These are phyloP conservation scores for Lepus oiostolus DNA, from an alignment of 2,797 vertebrate genomes.

Conservation along the genomic window DNA sequence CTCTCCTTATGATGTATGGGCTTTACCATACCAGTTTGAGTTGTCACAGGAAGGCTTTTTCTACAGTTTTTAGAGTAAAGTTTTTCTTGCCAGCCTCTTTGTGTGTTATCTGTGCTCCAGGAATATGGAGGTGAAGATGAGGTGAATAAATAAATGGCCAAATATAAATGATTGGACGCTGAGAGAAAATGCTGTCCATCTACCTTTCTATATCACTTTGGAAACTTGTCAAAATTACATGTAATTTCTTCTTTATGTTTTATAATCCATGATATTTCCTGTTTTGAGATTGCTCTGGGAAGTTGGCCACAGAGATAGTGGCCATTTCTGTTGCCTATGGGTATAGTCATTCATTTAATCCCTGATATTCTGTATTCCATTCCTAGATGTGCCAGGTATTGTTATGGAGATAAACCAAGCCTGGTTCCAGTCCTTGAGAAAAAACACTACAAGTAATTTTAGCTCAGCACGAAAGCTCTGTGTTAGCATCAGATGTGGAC, in stretches of 20 bases:
- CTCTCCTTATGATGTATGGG: background rate
- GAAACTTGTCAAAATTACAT: background rate
- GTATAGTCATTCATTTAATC: background rate
- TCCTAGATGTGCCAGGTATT: background rate
- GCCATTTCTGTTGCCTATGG: background rate
- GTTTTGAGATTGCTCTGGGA: background rate
- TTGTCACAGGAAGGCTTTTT: background rate
- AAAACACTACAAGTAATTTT: background rate
- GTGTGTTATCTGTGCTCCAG: background rate
- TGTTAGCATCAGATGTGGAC: background rate
- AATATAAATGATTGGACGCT: fast-evolving
- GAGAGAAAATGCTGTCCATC: background rate
- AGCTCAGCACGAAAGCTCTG: background rate
- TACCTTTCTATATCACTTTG: background rate
- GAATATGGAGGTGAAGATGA: background rate
- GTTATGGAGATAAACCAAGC: background rate
- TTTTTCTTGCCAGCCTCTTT: background rate
- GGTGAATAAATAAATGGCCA: background rate
- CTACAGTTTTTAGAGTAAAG: background rate
- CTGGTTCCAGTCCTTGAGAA: background rate
- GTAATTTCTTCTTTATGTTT: background rate
- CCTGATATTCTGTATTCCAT: background rate
- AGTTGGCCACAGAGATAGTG: background rate
- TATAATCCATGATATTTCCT: background rate
- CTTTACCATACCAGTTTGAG: background rate